Evolutionary conservation across 2,888 invertebrate species (phyloP).

Genomic region (Colletes collaris): DNA sequence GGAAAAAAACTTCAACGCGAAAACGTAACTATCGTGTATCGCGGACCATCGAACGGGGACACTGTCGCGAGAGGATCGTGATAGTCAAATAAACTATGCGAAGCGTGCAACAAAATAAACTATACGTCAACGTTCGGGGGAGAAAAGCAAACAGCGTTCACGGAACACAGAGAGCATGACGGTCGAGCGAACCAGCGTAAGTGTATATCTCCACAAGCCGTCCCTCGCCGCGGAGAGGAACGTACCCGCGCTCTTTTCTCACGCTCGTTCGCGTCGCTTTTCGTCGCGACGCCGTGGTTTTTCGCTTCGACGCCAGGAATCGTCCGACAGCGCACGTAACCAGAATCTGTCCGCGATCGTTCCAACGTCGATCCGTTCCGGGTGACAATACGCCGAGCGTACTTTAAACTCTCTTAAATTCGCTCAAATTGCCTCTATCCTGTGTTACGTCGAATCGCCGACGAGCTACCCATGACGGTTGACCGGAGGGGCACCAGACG

Average conservation of each 20-base stretch:
- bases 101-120: constrained; percentile 16
- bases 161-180: constrained; percentile 11
- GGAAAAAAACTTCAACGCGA: background rate
- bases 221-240: constrained; percentile 12
- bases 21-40: background rate
- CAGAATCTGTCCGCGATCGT: constrained; percentile 21
- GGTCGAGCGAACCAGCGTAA: background rate
- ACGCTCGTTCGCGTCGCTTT: constrained; percentile 52
- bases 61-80: background rate
- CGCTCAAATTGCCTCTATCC: constrained; percentile 77
- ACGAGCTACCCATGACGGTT: constrained; percentile 74
- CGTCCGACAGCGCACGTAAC: background rate
- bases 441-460: constrained; percentile 70
- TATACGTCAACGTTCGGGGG: constrained; percentile 7
- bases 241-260: constrained; percentile 46
- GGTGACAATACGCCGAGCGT: constrained; percentile 39
- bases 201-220: constrained; percentile 19
- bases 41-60: background rate
- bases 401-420: constrained; percentile 69
- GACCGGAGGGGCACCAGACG: constrained; percentile 62
- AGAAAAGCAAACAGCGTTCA: constrained; percentile 11
- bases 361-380: constrained; percentile 38
- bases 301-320: constrained; percentile 19
- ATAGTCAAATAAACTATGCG: constrained; percentile 25
- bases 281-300: constrained; percentile 19